Conservation (phyloP, 2,113 vertebrate species). For the Craseonycteris thonglongyai region DNA sequence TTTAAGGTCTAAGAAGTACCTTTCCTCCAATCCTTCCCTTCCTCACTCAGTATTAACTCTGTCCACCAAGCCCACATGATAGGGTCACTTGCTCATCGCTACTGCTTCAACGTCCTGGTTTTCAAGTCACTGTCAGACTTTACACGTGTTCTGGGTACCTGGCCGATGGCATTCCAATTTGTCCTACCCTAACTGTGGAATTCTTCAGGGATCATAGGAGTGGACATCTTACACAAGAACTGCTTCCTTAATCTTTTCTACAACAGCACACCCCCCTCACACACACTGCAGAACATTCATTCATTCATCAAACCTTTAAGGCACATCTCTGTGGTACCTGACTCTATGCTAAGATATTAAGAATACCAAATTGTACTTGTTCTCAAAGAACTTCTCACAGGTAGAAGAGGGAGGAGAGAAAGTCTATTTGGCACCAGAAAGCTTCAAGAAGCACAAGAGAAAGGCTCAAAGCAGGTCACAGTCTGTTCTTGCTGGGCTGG, state of each 20-base stretch:
- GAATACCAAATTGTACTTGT: neutral
- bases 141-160: neutral
- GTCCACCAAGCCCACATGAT: neutral
- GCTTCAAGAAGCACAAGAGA: neutral
- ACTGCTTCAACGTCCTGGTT: neutral
- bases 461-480: neutral
- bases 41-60: neutral
- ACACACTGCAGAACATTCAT: neutral
- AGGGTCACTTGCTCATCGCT: neutral
- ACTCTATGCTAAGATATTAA: neutral
- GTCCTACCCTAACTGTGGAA: neutral
- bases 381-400: neutral
- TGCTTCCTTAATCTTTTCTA: neutral
- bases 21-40: too few relatives aligned
- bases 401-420: neutral
- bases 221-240: neutral
- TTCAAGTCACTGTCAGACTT: neutral
- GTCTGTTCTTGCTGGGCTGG: neutral
- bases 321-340: neutral
- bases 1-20: neutral
- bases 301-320: neutral
- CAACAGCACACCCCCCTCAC: rapidly evolving
- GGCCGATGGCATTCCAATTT: neutral
- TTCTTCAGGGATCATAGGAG: neutral
- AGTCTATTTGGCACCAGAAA: neutral